Evolutionary conservation across 92 coral and sea anemone genomes (phyloP).

Genomic region (Porites divaricata): DNA sequence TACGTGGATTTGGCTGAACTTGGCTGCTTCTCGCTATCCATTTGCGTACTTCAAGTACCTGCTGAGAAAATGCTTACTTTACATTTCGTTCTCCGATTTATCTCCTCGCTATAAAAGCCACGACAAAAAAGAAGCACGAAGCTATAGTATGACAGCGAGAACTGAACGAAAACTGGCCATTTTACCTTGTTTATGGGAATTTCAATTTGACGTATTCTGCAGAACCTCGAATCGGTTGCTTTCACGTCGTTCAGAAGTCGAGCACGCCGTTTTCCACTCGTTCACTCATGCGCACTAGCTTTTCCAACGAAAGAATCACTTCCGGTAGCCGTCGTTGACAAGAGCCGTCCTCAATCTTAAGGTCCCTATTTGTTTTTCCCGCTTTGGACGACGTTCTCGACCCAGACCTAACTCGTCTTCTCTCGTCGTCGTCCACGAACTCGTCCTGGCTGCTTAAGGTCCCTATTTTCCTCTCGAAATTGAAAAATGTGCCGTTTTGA

Average conservation of each 20-base stretch:
- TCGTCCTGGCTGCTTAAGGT: too few relatives aligned
- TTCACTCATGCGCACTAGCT: constrained; percentile 40
- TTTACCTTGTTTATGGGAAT: constrained; percentile 44
- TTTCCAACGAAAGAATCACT: constrained; percentile 27
- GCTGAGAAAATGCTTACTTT: too few relatives aligned
- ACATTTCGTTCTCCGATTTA: background rate
- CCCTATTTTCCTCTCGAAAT: too few relatives aligned
- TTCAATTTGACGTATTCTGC: constrained; percentile 34
- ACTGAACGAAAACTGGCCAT: constrained; percentile 5
- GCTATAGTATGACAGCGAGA: background rate
- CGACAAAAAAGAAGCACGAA: background rate
- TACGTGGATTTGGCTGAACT: constrained; percentile 44
- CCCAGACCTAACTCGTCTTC: too few relatives aligned
- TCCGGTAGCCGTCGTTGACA: constrained; percentile 38
- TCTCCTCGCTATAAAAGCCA: constrained; percentile 16
- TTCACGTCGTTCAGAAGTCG: constrained; percentile 34
- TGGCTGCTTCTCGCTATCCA: constrained; percentile 32
- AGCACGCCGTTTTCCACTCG: constrained; percentile 42
- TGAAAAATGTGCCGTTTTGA: too few relatives aligned
- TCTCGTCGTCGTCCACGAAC: too few relatives aligned
- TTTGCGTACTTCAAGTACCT: constrained; percentile 36
- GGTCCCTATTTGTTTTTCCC: too few relatives aligned
- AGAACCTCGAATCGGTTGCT: constrained; percentile 38
- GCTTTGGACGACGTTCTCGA: too few relatives aligned
- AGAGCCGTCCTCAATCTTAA: constrained; percentile 51